phyloP scores from a whole-genome alignment of 1,140 invertebrate genomes.

The Drosophila serrata region DNA sequence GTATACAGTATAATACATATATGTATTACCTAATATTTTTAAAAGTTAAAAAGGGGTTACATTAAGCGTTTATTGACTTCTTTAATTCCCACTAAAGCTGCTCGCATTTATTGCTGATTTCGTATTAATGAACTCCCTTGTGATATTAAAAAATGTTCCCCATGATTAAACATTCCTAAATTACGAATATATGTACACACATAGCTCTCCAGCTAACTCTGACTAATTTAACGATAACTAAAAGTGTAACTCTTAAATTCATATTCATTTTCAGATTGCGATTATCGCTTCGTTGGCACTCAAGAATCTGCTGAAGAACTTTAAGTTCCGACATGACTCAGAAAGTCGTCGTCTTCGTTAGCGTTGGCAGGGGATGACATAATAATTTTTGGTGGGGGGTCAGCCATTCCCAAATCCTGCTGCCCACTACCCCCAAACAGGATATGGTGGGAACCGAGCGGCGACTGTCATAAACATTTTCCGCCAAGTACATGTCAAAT shows the following conservation, averaged over 20 bases:
- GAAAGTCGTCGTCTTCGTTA: slow-evolving; percentile 33
- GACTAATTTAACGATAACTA: background rate
- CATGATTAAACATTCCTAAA: background rate
- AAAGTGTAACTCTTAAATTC: background rate
- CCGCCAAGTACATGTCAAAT: slow-evolving; percentile 46
- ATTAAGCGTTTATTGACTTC: background rate
- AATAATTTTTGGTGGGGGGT: slow-evolving; percentile 52
- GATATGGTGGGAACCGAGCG: slow-evolving; percentile 30
- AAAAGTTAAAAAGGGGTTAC: no score
- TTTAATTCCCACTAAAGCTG: background rate
- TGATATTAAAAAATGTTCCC: background rate
- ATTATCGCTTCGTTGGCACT: background rate
- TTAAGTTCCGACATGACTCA: slow-evolving; percentile 32
- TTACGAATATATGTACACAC: background rate
- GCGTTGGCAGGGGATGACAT: slow-evolving; percentile 65
- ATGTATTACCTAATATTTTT: no score
- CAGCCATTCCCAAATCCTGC: slow-evolving; percentile 10
- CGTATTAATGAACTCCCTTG: background rate
- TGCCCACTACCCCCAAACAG: background rate
- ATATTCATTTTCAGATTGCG: background rate
- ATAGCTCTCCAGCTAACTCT: no score
- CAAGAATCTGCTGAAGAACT: background rate
- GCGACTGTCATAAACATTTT: slow-evolving; percentile 49
- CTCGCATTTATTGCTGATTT: background rate
- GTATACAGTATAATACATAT: no score